Evolutionary conservation across 2,113 vertebrate genomes (phyloP).

Genomic region (Pomatostomus ruficeps): DNA sequence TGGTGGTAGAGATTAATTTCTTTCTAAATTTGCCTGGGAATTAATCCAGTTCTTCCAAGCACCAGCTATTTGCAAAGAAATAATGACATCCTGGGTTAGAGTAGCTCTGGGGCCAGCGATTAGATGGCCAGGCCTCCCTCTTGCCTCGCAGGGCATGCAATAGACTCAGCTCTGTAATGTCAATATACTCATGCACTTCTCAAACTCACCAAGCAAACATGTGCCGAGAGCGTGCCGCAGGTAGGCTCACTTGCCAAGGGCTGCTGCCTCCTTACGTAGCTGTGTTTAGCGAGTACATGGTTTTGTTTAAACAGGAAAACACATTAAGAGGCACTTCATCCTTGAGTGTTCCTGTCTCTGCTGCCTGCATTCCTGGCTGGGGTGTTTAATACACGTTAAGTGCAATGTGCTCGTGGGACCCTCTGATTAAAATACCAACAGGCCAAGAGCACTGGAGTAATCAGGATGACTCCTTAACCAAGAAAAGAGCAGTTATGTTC

Average conservation of each 20-base stretch:
- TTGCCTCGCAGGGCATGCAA: not conserved
- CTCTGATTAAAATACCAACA: not conserved
- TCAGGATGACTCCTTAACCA: not conserved
- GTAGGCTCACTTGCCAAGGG: not conserved
- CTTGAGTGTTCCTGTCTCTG: not conserved
- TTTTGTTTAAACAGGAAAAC: conserved; percentile 50
- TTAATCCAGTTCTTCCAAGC: not conserved
- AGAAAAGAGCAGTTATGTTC: not conserved
- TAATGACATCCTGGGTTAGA: fast-evolving
- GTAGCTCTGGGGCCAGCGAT: not conserved
- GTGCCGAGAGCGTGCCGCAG: fast-evolving
- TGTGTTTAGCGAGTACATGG: not conserved
- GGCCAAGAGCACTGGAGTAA: not conserved
- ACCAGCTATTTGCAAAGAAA: not conserved
- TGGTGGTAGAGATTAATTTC: not conserved
- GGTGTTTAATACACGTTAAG: not conserved
- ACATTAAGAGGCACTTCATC: conserved; percentile 42
- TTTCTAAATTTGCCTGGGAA: not conserved
- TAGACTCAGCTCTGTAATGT: not conserved
- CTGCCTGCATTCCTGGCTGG: conserved; percentile 1
- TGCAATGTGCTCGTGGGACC: not conserved
- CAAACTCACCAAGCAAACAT: not conserved
- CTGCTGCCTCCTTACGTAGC: not conserved
- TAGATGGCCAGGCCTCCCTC: not conserved
- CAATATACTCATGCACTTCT: not conserved